Conservation (phyloP, 2,113 vertebrate species). For the Apodemus sylvaticus region DNA sequence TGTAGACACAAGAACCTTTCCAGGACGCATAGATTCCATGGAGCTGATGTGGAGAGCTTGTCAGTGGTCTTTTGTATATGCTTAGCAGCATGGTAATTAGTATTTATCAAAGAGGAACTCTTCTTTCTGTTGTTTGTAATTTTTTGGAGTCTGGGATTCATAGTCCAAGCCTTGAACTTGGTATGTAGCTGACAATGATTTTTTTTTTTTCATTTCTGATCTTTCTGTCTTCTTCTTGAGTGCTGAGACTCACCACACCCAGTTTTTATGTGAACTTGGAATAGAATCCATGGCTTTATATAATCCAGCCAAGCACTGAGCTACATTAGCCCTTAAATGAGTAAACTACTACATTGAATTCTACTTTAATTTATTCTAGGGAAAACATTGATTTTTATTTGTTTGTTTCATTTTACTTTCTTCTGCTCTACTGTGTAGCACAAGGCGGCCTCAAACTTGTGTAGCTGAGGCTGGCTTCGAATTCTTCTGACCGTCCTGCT, state of each 20-base stretch:
- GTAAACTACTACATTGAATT: not conserved
- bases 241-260: no score
- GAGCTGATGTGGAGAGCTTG: not conserved
- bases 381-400: not conserved
- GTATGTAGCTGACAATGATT: not conserved
- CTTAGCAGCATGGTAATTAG: not conserved
- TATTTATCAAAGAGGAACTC: not conserved
- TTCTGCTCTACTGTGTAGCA: not conserved
- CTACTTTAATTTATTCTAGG: not conserved
- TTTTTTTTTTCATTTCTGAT: not conserved
- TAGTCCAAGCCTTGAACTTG: not conserved
- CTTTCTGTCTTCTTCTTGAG: not conserved
- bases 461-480: not conserved
- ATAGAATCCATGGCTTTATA: not conserved
- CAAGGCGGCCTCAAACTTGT: not conserved
- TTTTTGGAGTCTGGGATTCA: not conserved
- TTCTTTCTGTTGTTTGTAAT: not conserved
- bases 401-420: not conserved
- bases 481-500: not conserved
- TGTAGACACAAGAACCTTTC: not conserved
- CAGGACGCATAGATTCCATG: not conserved
- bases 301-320: not conserved
- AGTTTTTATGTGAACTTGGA: not conserved
- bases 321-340: not conserved
- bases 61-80: not conserved